These are phyloP conservation scores for Embiotoca jacksoni DNA, from an alignment of 2,113 vertebrate genomes.

Conservation along the genomic window DNA sequence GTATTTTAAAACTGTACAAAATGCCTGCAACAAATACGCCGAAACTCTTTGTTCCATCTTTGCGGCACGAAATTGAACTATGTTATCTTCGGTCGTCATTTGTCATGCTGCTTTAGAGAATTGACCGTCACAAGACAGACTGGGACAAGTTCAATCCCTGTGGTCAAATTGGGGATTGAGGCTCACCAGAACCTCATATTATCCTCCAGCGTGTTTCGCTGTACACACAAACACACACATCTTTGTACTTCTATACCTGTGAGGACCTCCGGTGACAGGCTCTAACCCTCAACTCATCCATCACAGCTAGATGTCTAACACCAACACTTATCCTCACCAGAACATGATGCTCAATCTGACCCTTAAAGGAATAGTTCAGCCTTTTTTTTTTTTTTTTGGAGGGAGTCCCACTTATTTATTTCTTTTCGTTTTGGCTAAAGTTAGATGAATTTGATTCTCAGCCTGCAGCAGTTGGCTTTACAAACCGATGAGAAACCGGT, in stretches of 20 bases:
- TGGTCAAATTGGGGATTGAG: slow-evolving; percentile 36
- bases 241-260: neutral
- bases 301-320: too few relatives aligned
- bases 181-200: slow-evolving; percentile 9
- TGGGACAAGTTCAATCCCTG: slow-evolving; percentile 39
- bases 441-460: too few relatives aligned
- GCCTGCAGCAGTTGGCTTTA: too few relatives aligned
- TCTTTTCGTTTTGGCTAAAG: too few relatives aligned
- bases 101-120: slow-evolving; percentile 1
- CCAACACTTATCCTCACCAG: neutral
- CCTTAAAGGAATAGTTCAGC: slow-evolving; percentile 3
- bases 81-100: neutral
- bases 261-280: neutral
- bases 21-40: neutral
- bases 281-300: slow-evolving; percentile 1
- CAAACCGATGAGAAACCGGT: too few relatives aligned
- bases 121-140: slow-evolving; percentile 4
- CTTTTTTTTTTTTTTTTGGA: neutral
- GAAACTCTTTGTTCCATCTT: neutral
- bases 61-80: slow-evolving; percentile 1
- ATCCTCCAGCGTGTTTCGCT: neutral
- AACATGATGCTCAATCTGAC: neutral
- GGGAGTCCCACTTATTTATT: too few relatives aligned
- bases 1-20: neutral
- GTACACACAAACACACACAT: slow-evolving; percentile 12